phyloP scores from a whole-genome alignment of 2,888 invertebrate species.

The Limnephilus auricula region DNA sequence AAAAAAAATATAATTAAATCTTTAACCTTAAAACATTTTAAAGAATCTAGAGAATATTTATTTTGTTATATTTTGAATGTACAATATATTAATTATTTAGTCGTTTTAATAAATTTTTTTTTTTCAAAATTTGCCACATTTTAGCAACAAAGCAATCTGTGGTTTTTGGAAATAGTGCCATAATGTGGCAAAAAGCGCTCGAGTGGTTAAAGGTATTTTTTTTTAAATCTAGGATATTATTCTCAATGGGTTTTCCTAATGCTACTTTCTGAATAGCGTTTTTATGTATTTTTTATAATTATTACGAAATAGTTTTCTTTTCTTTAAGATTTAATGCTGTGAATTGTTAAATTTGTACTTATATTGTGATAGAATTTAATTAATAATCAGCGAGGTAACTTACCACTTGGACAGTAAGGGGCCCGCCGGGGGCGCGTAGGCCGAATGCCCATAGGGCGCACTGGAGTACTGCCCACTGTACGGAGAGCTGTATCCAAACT shows the following conservation, averaged over 20 bases:
- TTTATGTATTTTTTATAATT: neutral
- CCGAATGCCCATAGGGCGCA: conserved; percentile 80
- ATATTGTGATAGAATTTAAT: neutral
- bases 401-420: conserved; percentile 79
- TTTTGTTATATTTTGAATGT: too few species aligned
- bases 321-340: too few species aligned
- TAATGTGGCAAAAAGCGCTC: too few species aligned
- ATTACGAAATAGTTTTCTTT: too few species aligned
- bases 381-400: conserved; percentile 67
- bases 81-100: too few species aligned
- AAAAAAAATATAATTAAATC: too few species aligned
- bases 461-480: conserved; percentile 84
- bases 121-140: too few species aligned
- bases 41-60: too few species aligned
- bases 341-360: neutral
- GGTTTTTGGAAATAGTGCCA: too few species aligned
- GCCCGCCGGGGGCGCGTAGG: conserved; percentile 77
- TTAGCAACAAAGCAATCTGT: too few species aligned
- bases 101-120: too few species aligned
- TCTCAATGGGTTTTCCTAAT: neutral
- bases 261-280: neutral
- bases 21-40: too few species aligned
- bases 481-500: conserved; percentile 85
- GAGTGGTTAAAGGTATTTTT: neutral
- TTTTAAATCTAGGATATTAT: neutral